Conservation (phyloP, 2,113 vertebrate species). For the Taurulus bubalis region DNA sequence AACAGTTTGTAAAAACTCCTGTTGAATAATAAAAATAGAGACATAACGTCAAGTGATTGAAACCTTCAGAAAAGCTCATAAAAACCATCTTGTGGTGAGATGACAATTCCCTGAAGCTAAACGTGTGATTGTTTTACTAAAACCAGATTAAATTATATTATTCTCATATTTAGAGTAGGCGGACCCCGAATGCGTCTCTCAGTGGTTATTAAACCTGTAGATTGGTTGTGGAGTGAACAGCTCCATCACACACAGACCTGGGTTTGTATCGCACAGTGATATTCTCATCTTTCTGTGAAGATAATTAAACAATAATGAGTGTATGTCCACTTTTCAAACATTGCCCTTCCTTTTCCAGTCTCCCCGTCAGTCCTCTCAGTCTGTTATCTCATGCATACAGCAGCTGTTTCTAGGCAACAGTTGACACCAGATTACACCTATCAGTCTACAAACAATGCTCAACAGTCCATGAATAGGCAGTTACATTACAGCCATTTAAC, state of each 20-base stretch:
- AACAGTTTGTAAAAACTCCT: neutral
- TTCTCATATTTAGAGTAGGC: neutral
- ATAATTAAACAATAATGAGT: conserved; percentile 40
- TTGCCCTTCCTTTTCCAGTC: neutral
- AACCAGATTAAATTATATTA: neutral
- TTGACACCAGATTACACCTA: conserved; percentile 27
- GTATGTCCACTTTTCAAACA: conserved; percentile 1
- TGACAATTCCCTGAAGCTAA: neutral
- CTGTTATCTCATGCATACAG: conserved; percentile 6
- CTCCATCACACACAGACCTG: neutral
- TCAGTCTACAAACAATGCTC: conserved; percentile 14
- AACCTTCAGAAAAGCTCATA: neutral
- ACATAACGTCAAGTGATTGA: neutral
- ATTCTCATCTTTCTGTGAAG: conserved; percentile 17
- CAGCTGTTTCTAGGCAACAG: conserved; percentile 27
- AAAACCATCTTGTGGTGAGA: neutral
- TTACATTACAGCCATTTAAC: conserved; percentile 4
- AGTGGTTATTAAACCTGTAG: neutral
- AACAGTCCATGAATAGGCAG: neutral
- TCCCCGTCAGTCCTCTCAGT: neutral
- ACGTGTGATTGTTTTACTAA: neutral
- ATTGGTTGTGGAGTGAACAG: neutral
- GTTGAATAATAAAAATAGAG: too few species aligned
- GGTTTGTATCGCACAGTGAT: neutral
- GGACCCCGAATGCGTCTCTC: neutral